Conservation (phyloP, 1,140 invertebrate species). For the Drosophila tsacasi region DNA sequence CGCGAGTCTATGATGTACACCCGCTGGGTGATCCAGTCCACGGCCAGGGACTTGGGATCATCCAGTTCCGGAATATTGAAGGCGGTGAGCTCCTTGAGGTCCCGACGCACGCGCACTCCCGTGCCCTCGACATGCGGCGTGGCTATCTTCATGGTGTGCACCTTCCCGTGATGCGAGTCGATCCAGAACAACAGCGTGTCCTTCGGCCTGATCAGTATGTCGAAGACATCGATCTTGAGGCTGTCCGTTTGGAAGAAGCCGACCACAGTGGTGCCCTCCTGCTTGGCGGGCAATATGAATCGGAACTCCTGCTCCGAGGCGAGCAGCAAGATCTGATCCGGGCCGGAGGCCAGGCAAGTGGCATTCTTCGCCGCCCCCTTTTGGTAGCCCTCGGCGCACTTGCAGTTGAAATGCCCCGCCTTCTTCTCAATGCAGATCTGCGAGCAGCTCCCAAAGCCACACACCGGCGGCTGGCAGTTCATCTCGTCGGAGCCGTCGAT, state of each 20-base stretch:
- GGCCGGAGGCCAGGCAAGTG: conserved; percentile 87
- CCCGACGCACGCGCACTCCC: conserved; percentile 60
- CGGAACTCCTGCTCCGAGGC: conserved; percentile 88
- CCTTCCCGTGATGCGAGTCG: conserved; percentile 86
- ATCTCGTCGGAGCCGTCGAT: conserved; percentile 89
- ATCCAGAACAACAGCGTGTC: conserved; percentile 86
- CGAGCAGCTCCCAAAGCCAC: conserved; percentile 90
- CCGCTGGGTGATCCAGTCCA: conserved; percentile 91
- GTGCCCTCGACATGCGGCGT: conserved; percentile 69
- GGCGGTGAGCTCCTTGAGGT: conserved; percentile 79
- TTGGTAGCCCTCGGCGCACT: conserved; percentile 89
- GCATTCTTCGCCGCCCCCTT: conserved; percentile 85
- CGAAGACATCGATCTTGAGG: conserved; percentile 87
- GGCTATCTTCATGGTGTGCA: conserved; percentile 83
- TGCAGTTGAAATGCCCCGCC: conserved; percentile 87
- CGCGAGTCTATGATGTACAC: conserved; percentile 91
- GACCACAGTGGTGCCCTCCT: conserved; percentile 85
- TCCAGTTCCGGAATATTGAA: conserved; percentile 82
- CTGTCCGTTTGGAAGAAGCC: conserved; percentile 81
- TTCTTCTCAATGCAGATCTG: conserved; percentile 91
- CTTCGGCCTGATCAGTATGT: conserved; percentile 85
- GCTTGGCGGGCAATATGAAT: conserved; percentile 88
- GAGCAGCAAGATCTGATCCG: conserved; percentile 87
- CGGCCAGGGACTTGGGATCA: conserved; percentile 90
- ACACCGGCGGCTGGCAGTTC: conserved; percentile 90